phyloP scores from a whole-genome alignment of 2,888 invertebrate species.

The Ephialtes manifestator region DNA sequence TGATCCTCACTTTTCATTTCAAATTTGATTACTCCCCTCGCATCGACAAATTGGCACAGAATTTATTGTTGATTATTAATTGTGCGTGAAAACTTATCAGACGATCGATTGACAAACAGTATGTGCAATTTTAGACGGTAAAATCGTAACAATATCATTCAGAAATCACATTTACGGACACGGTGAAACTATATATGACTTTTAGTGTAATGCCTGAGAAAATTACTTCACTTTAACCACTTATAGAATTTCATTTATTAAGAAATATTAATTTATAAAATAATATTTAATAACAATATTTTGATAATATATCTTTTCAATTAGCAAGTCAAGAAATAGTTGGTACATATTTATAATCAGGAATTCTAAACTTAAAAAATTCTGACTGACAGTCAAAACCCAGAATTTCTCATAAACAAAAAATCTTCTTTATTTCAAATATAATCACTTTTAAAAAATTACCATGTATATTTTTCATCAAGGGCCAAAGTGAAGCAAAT shows the following conservation, averaged over 20 bases:
- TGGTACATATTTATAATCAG: no score
- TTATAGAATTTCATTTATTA: background rate
- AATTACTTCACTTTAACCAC: background rate
- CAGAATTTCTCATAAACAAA: no score
- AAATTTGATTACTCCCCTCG: constrained; percentile 43
- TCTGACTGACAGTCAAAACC: background rate
- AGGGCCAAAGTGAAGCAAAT: background rate
- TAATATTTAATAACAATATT: no score
- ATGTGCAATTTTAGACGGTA: constrained; percentile 1
- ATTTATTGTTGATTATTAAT: constrained; percentile 63
- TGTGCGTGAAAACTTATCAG: constrained; percentile 51
- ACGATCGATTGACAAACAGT: constrained; percentile 36
- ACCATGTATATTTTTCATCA: background rate
- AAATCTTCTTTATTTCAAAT: background rate
- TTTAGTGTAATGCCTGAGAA: background rate
- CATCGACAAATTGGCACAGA: constrained; percentile 61
- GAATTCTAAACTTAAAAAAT: background rate
- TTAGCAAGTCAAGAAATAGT: no score
- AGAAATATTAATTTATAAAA: background rate
- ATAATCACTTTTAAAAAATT: background rate
- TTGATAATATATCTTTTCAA: no score
- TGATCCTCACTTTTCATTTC: background rate
- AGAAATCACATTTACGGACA: constrained; percentile 53
- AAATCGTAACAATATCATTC: constrained; percentile 16
- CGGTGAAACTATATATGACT: background rate